Percentiles rank a stretch among this genome's conserved stretches.
phyloP scores from a whole-genome alignment of 2,888 invertebrate species.

The Scaptomyza tumidula region DNA sequence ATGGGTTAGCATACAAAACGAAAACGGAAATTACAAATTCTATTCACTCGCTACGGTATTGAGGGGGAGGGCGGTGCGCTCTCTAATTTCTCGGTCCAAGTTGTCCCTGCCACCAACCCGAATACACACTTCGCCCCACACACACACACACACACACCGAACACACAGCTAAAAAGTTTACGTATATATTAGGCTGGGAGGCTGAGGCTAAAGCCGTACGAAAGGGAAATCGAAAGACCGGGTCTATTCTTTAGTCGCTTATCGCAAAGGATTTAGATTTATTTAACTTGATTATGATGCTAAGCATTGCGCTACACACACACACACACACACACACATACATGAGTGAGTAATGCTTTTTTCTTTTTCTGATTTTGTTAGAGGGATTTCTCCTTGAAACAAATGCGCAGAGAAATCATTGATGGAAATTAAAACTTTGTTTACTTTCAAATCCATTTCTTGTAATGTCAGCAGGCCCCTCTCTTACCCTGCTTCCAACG shows the following conservation, averaged over 20 bases:
- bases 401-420: conserved; percentile 70
- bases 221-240: conserved; percentile 24
- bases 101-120: conserved; percentile 7
- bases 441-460: conserved; percentile 66
- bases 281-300: conserved; percentile 78
- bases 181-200: conserved; percentile 14
- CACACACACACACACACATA: conserved; percentile 8
- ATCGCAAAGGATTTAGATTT: conserved; percentile 79
- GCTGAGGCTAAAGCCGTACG: conserved; percentile 17
- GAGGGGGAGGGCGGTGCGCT: conserved; percentile 36
- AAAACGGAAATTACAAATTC: conserved; percentile 79
- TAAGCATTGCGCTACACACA: conserved; percentile 41
- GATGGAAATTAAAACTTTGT: conserved; percentile 77
- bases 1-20: conserved; percentile 72
- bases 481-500: not conserved
- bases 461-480: conserved; percentile 28
- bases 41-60: conserved; percentile 72
- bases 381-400: conserved; percentile 20
- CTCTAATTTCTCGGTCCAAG: conserved; percentile 64
- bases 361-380: not conserved
- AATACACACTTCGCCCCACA: not conserved
- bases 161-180: conserved; percentile 31
- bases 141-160: conserved; percentile 8
- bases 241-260: conserved; percentile 70
- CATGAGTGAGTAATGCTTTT: conserved; percentile 13